A percentile compares a stretch with the other conserved stretches of the same genome.
Conservation (phyloP, 2,888 invertebrate genomes). For the Aphodius sticticus region DNA sequence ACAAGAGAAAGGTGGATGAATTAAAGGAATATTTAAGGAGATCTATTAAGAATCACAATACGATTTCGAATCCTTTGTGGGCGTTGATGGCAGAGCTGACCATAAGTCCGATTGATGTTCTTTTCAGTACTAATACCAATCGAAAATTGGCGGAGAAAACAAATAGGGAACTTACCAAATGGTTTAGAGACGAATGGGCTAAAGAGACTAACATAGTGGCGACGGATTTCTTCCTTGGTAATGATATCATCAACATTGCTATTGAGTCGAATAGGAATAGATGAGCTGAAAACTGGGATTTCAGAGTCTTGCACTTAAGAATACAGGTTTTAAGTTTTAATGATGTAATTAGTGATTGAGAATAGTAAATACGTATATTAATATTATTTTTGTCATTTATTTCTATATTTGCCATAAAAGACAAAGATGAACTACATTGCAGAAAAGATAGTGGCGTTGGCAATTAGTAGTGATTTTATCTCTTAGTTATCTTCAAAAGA, state of each 20-base stretch:
- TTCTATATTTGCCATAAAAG: too few species aligned
- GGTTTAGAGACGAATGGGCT: constrained; percentile 74
- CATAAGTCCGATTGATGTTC: constrained; percentile 69
- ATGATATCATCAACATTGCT: constrained; percentile 74
- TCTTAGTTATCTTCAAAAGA: too few species aligned
- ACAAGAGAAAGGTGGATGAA: constrained; percentile 64
- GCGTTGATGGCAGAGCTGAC: constrained; percentile 81
- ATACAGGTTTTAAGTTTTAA: background rate
- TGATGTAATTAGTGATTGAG: background rate
- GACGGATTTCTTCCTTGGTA: constrained; percentile 76
- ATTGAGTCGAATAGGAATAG: constrained; percentile 58
- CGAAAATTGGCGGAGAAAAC: constrained; percentile 71
- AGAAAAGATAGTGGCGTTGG: too few species aligned
- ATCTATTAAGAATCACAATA: constrained; percentile 55
- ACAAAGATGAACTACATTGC: too few species aligned
- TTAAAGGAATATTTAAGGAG: constrained; percentile 64
- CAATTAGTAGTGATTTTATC: too few species aligned
- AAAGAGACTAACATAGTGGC: constrained; percentile 75
- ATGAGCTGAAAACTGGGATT: constrained; percentile 35
- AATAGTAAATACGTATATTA: background rate
- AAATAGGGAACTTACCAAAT: constrained; percentile 74
- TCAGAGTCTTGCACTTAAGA: constrained; percentile 6
- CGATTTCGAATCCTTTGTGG: constrained; percentile 63
- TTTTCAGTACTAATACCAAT: constrained; percentile 69
- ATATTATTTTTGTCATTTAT: background rate